These are phyloP conservation scores for Carposina sasakii DNA, from an alignment of 1,140 invertebrate genomes.

Conservation along the genomic window DNA sequence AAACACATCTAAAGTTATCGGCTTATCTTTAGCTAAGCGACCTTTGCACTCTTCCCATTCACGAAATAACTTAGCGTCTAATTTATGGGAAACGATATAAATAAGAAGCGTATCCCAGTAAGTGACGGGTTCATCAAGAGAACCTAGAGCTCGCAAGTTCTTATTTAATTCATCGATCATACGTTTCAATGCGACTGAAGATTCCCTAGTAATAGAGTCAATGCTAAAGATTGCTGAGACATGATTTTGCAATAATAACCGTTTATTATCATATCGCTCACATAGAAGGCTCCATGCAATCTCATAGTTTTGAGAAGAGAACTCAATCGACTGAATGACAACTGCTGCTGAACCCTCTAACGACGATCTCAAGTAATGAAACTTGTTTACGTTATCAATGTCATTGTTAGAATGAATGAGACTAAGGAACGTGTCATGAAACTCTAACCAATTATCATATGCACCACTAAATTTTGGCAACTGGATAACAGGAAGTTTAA, in stretches of 20 bases:
- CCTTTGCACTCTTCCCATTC: conserved; percentile 1
- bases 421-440: too few relatives aligned
- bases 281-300: too few relatives aligned
- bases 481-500: too few relatives aligned
- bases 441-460: too few relatives aligned
- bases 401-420: too few relatives aligned
- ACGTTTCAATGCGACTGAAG: not conserved
- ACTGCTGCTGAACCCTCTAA: too few relatives aligned
- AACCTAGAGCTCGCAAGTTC: not conserved
- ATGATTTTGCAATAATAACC: not conserved
- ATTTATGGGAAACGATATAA: conserved; percentile 1
- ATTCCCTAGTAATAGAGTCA: not conserved
- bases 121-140: not conserved
- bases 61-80: not conserved
- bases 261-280: too few relatives aligned
- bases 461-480: too few relatives aligned
- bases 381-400: too few relatives aligned
- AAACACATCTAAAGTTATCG: not conserved
- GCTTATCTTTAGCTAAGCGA: not conserved
- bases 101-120: conserved; percentile 1
- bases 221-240: conserved; percentile 1
- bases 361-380: too few relatives aligned
- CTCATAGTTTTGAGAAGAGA: too few relatives aligned
- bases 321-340: too few relatives aligned
- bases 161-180: not conserved